These are phyloP conservation scores for Azorinus chamasolen DNA, from an alignment of 2,888 invertebrate genomes.

Conservation along the genomic window DNA sequence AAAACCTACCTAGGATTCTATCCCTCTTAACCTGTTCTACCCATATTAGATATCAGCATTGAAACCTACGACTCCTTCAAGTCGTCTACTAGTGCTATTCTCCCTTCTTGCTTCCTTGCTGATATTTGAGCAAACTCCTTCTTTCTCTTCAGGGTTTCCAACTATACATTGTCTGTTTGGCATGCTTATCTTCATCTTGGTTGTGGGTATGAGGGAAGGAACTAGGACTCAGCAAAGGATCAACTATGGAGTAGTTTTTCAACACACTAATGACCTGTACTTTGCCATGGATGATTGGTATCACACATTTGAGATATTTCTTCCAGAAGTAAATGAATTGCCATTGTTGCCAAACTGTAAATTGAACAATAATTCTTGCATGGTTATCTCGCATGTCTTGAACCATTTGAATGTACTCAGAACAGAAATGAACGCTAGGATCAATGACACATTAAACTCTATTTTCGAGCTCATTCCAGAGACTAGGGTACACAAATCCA, in stretches of 20 bases:
- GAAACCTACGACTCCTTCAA: no score
- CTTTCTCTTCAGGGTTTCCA: no score
- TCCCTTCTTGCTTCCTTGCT: no score
- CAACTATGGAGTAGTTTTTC: constrained; percentile 48
- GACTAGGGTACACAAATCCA: constrained; percentile 17
- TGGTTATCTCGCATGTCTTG: constrained; percentile 25
- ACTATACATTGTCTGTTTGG: no score
- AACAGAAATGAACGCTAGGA: constrained; percentile 7
- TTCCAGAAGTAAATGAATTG: constrained; percentile 17
- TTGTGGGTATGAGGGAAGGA: no score
- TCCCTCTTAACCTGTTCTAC: no score
- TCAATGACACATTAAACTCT: constrained; percentile 20
- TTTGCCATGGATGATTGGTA: constrained; percentile 45
- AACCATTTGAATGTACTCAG: constrained; percentile 20
- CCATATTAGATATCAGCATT: no score
- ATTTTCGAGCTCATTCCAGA: constrained; percentile 27
- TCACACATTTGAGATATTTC: constrained; percentile 41
- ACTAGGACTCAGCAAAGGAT: no score
- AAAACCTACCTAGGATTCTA: no score
- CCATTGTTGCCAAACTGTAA: constrained; percentile 15
- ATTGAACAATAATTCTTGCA: constrained; percentile 13
- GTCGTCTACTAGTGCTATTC: no score
- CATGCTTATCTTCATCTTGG: no score
- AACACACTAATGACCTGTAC: constrained; percentile 19
- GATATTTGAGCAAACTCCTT: no score